These are phyloP conservation scores for Trichomalopsis sarcophagae DNA, from an alignment of 1,140 invertebrate genomes.

Conservation along the genomic window DNA sequence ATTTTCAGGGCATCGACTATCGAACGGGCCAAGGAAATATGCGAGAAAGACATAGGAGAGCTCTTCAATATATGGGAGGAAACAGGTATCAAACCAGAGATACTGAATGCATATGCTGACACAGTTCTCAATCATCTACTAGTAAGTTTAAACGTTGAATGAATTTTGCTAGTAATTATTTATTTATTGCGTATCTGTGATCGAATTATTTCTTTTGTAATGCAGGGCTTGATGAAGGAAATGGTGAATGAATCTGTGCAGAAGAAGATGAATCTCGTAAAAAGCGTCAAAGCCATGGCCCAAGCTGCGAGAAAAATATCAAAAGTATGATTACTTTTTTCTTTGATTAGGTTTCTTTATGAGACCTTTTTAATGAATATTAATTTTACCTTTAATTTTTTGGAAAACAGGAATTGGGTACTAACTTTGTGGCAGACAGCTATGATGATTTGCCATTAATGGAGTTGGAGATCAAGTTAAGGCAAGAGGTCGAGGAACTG, in stretches of 20 bases:
- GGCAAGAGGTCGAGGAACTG: conserved; percentile 58
- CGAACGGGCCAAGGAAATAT: conserved; percentile 34
- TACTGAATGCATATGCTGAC: conserved; percentile 49
- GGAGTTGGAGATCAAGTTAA: conserved; percentile 59
- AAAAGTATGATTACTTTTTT: conserved; percentile 51
- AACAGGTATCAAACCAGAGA: conserved; percentile 54
- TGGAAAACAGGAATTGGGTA: conserved; percentile 60
- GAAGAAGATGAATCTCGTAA: conserved; percentile 58
- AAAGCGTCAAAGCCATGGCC: conserved; percentile 58
- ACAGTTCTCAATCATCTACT: conserved; percentile 56
- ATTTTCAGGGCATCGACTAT: conserved; percentile 29
- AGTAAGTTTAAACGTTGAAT: conserved; percentile 43
- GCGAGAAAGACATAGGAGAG: conserved; percentile 31
- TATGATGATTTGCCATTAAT: conserved; percentile 63
- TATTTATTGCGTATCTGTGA: conserved; percentile 11
- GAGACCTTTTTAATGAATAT: conserved; percentile 16
- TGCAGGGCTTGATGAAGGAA: conserved; percentile 62
- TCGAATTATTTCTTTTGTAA: background rate
- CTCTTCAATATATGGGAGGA: conserved; percentile 59
- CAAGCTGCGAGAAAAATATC: conserved; percentile 56
- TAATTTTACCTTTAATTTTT: conserved; percentile 32
- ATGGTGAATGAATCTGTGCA: conserved; percentile 64
- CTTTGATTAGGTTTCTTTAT: background rate
- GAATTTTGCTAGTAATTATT: conserved; percentile 1
- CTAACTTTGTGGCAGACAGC: conserved; percentile 47